Conservation (phyloP, 30 jellyfish, hydroid and myxozoan genomes). For the Nemopilema nomurai region DNA sequence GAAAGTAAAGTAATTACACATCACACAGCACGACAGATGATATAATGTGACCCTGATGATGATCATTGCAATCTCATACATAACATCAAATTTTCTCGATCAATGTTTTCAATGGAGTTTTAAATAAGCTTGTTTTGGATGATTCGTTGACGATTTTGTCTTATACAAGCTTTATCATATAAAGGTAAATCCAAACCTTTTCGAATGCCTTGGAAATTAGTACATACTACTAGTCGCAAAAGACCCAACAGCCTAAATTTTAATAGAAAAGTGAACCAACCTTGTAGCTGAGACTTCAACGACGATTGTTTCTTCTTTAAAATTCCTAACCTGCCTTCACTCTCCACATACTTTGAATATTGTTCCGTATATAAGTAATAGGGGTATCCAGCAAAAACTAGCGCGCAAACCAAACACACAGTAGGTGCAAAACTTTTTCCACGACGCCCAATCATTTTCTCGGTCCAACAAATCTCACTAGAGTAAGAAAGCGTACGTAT, state of each 20-base stretch:
- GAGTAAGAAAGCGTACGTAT: background rate
- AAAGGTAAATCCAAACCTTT: no score
- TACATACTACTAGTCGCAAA: no score
- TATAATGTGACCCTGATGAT: no score
- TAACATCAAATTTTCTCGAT: no score
- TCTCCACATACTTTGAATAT: constrained; percentile 1
- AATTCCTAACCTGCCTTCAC: constrained; percentile 39
- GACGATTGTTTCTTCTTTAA: constrained; percentile 47
- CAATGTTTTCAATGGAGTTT: no score
- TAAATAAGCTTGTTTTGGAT: no score
- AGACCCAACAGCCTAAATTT: background rate
- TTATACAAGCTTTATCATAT: no score
- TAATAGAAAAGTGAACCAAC: constrained; percentile 1
- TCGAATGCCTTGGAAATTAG: no score
- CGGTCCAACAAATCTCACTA: background rate
- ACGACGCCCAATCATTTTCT: constrained; percentile 55
- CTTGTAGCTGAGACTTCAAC: constrained; percentile 69
- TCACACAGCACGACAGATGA: no score
- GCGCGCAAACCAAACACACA: background rate
- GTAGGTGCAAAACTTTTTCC: constrained; percentile 64
- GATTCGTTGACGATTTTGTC: no score
- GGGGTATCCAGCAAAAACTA: constrained; percentile 55
- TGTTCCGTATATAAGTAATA: constrained; percentile 61
- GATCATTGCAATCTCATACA: no score
- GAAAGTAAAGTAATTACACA: no score